Percentiles rank a stretch among this genome's conserved stretches.
phyloP scores from a whole-genome alignment of 1,140 invertebrate species.

The Galleria mellonella region DNA sequence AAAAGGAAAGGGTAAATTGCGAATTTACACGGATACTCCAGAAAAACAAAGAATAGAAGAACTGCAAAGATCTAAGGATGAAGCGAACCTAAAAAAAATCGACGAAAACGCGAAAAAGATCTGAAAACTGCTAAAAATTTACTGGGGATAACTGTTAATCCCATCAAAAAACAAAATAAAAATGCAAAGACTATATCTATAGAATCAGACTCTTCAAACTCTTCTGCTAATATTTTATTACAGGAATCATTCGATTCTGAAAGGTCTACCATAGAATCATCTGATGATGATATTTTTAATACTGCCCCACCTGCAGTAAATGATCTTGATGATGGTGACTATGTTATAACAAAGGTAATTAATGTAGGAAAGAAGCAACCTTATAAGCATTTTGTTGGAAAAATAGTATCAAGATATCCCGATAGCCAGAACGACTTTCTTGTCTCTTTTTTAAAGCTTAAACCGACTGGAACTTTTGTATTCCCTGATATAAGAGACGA shows the following conservation, averaged over 20 bases:
- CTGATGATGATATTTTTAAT: neutral
- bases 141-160: neutral
- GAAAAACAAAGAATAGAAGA: no score
- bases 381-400: neutral
- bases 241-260: no score
- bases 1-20: neutral
- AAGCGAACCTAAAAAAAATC: no score
- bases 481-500: neutral
- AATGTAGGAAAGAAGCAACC: neutral
- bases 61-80: no score
- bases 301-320: neutral
- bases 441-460: neutral
- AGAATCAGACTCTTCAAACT: neutral
- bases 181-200: neutral
- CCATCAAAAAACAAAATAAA: neutral
- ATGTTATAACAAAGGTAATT: neutral
- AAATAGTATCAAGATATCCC: neutral
- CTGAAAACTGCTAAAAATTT: neutral
- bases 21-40: neutral
- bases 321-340: neutral
- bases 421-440: neutral
- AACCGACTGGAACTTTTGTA: neutral
- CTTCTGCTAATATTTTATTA: no score
- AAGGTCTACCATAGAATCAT: neutral
- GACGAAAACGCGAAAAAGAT: neutral